A percentile compares a stretch with the other conserved stretches of the same genome.
Evolutionary conservation across 2,888 invertebrate species (phyloP).

Genomic region (Marasmarcha lunaedactyla): DNA sequence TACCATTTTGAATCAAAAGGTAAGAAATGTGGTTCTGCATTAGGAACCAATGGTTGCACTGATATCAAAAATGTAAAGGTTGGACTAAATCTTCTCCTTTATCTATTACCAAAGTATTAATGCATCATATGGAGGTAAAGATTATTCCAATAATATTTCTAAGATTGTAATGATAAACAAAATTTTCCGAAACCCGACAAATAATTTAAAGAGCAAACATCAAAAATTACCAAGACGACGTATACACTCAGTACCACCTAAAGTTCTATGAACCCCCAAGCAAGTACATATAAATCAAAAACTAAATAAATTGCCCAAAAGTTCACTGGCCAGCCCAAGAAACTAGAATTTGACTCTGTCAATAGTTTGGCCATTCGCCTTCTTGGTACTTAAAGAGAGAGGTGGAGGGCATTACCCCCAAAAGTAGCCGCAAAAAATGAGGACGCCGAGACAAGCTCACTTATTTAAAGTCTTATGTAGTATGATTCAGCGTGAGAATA

Average conservation of each 20-base stretch:
- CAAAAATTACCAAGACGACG: not conserved
- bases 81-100: too few species aligned
- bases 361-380: constrained; percentile 42
- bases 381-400: constrained; percentile 43
- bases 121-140: too few species aligned
- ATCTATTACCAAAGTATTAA: too few species aligned
- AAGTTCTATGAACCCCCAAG: not conserved
- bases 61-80: too few species aligned
- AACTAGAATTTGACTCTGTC: constrained; percentile 10
- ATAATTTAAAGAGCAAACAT: too few species aligned
- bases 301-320: constrained; percentile 11
- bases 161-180: too few species aligned
- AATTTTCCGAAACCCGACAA: too few species aligned
- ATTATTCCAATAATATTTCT: too few species aligned
- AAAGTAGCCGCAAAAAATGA: constrained; percentile 67
- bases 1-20: too few species aligned
- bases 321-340: constrained; percentile 19
- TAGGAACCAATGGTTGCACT: too few species aligned
- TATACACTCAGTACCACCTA: not conserved
- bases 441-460: constrained; percentile 59
- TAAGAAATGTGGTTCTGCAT: too few species aligned
- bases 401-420: constrained; percentile 60
- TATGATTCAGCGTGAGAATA: constrained; percentile 56
- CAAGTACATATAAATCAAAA: not conserved
- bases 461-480: constrained; percentile 55